Evolutionary conservation across 2,797 vertebrate species (phyloP).

Genomic region (Myotis pilosus): DNA sequence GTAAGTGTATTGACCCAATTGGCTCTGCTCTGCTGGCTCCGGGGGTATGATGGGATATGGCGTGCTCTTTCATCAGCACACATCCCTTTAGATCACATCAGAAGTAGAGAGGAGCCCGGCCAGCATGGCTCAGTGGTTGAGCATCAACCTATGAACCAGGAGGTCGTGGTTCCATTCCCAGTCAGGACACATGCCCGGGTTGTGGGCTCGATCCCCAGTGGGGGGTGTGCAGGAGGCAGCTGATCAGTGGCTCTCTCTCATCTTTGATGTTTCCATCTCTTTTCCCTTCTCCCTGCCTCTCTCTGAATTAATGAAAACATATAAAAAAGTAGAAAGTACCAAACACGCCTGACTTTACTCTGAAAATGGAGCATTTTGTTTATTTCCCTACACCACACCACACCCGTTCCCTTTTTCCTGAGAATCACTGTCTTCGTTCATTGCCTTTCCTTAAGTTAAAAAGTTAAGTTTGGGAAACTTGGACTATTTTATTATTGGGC

Average conservation of each 20-base stretch:
- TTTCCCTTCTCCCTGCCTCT: no score
- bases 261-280: no score
- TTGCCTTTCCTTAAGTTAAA: conserved; percentile 6
- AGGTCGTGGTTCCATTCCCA: no score
- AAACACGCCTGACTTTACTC: neutral
- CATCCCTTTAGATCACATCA: neutral
- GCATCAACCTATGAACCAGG: no score
- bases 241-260: no score
- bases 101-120: neutral
- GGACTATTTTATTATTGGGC: neutral
- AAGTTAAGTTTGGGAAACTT: neutral
- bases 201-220: no score
- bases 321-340: neutral
- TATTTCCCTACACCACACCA: neutral
- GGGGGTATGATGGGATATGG: neutral
- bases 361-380: neutral
- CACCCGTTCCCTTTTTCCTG: neutral
- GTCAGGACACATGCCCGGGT: no score
- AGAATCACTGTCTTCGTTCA: neutral
- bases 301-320: no score
- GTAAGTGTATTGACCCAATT: neutral
- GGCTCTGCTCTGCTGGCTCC: neutral
- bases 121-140: no score
- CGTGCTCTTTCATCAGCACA: neutral
- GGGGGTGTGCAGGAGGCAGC: no score